These are phyloP conservation scores for Agrotis exclamationis DNA, from an alignment of 2,888 invertebrate species.

Conservation along the genomic window DNA sequence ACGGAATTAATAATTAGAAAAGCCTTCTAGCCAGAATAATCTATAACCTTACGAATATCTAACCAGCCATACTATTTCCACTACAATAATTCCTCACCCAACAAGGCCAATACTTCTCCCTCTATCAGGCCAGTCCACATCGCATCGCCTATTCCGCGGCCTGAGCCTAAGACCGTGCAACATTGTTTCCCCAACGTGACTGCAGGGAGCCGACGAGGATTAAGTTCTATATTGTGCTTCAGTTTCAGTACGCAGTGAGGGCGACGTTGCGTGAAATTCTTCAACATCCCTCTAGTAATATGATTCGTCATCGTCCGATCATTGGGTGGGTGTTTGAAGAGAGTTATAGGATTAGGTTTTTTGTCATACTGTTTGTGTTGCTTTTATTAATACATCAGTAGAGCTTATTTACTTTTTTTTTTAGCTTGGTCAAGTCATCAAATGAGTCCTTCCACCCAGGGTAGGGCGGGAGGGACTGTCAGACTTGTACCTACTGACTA, in stretches of 20 bases:
- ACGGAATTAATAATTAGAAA: no score
- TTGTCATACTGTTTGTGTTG: background rate
- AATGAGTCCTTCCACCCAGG: no score
- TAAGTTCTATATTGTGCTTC: constrained; percentile 63
- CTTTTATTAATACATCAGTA: no score
- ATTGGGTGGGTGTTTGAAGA: constrained; percentile 13
- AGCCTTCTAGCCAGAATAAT: no score
- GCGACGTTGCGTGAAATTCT: constrained; percentile 60
- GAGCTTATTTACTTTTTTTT: no score
- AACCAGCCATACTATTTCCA: background rate
- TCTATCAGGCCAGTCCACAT: constrained; percentile 28
- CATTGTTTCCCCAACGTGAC: constrained; percentile 75
- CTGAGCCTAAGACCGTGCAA: constrained; percentile 63
- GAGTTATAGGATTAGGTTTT: background rate
- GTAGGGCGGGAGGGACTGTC: no score
- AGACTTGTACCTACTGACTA: no score
- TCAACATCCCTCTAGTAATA: constrained; percentile 21
- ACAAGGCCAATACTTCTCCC: constrained; percentile 24
- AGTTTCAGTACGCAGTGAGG: constrained; percentile 49
- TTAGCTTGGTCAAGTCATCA: no score
- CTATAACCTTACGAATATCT: no score
- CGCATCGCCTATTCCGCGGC: constrained; percentile 51
- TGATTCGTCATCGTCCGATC: constrained; percentile 45
- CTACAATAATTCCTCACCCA: constrained; percentile 19
- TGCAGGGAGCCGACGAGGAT: constrained; percentile 68